A percentile compares a stretch with the other conserved stretches of the same genome.
Evolutionary conservation across 2,888 invertebrate genomes (phyloP).

Genomic region (Brachyptera putata): DNA sequence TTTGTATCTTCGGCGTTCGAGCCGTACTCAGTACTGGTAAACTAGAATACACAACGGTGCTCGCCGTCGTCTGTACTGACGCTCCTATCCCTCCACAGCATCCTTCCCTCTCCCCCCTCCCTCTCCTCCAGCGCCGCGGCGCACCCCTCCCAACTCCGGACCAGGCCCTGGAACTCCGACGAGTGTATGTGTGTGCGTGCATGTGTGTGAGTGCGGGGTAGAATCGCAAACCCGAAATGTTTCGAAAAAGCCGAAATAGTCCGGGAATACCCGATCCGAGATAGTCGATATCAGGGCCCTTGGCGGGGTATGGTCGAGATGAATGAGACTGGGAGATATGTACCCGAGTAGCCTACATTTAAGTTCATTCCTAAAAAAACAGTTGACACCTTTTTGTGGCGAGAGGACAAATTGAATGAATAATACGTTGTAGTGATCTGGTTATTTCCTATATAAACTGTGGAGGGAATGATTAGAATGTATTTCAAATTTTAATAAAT

Average conservation of each 20-base stretch:
- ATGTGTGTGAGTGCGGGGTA: background rate
- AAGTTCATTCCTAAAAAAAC: constrained; percentile 14
- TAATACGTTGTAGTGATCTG: too few relatives aligned
- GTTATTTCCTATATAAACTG: too few relatives aligned
- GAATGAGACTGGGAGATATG: constrained; percentile 3
- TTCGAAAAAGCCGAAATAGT: background rate
- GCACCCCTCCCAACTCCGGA: constrained; percentile 8
- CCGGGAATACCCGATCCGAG: background rate
- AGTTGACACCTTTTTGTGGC: constrained; percentile 1
- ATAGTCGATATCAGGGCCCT: constrained; percentile 19
- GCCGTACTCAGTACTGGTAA: constrained; percentile 2
- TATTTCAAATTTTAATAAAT: too few relatives aligned
- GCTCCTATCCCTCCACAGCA: constrained; percentile 14
- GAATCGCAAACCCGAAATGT: constrained; percentile 9
- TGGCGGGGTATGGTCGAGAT: constrained; percentile 12
- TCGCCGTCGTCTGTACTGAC: constrained; percentile 14
- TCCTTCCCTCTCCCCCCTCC: constrained; percentile 16
- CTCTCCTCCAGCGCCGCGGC: constrained; percentile 4
- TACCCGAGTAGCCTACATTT: constrained; percentile 16
- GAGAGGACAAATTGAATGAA: background rate
- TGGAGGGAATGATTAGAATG: too few relatives aligned
- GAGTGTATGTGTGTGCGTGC: background rate
- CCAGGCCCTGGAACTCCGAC: constrained; percentile 7
- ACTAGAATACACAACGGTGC: constrained; percentile 2
- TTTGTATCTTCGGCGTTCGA: constrained; percentile 3